Evolutionary conservation across 2,797 vertebrate species (phyloP), one percentile per base, ranked within the genome.

Genomic region (Urophycis tenuis): DNA sequence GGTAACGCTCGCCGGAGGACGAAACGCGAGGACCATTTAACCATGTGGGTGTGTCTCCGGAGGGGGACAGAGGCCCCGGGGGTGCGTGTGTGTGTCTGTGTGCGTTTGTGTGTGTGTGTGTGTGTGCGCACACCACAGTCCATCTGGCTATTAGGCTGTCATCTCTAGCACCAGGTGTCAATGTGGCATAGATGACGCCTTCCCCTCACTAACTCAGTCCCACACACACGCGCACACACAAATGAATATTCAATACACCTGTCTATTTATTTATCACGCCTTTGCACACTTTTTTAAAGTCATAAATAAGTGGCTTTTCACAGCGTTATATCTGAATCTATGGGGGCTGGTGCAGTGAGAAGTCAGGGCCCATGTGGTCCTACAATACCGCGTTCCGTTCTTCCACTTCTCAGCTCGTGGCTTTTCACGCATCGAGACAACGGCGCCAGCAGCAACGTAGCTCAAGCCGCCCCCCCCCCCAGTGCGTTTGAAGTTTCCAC

Each of bases 21-120:
- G 17, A 87, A 89, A 89, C 87, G 88, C 83, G 81, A 87, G 83
- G 83, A 83, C 76, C 84, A 84, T 90, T 87, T 89, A 85, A 85
- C 86, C 84, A 83, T 88, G 86, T 86, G 41, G 82, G 70, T 83
- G 78, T 86, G 84, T 85, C 86, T 84, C 77, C 31, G 77, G 76
- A 88, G 49, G 19, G 53, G 53, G 53, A 9, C 53, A 60, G 53
- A 60, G 53, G 19, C 53, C 53, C 53, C 53, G 25, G 22, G 53
- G 22, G 53, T 60, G 53, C 25, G 53, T 60, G 53, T 60, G 53
- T 60, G 22, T 60, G 2, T 60, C 22, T 60, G 22, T 60, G 53
- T 60, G 53, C 10, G n/a, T 25, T 6, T 60, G 53, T 60, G 53
- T 60, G 22, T 60, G 2, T 60, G 53, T 60, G 22, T 60, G 53